Evolutionary conservation across 2,888 invertebrate species (phyloP).

Genomic region (Encarsia formosa): DNA sequence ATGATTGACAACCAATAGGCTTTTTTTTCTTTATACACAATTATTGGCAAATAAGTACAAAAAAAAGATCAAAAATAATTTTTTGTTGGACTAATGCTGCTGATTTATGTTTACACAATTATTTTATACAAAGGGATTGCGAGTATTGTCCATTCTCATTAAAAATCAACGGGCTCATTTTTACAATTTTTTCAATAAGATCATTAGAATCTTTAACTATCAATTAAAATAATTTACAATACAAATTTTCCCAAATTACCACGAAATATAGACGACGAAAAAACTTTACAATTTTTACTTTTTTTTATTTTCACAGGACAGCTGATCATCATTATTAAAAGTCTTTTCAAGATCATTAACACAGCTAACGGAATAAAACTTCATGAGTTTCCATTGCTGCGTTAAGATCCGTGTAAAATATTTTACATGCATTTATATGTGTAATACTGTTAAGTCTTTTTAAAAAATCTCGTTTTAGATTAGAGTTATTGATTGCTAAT

Average conservation of each 20-base stretch:
- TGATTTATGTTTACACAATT: conserved; percentile 29
- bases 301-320: no score
- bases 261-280: conserved; percentile 16
- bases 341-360: conserved; percentile 16
- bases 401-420: conserved; percentile 18
- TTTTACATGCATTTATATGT: conserved; percentile 18
- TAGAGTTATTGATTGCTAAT: conserved; percentile 15
- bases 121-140: conserved; percentile 36
- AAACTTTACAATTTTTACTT: conserved; percentile 14
- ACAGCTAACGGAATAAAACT: conserved; percentile 13
- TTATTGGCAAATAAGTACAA: conserved; percentile 30
- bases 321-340: conserved; percentile 9
- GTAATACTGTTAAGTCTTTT: conserved; percentile 29
- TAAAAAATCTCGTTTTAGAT: conserved; percentile 26
- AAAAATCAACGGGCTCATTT: conserved; percentile 31
- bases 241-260: conserved; percentile 17
- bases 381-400: conserved; percentile 15
- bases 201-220: conserved; percentile 18
- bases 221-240: conserved; percentile 22
- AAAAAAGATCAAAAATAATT: conserved; percentile 26
- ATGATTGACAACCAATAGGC: background rate
- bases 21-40: conserved; percentile 7
- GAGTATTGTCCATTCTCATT: conserved; percentile 45
- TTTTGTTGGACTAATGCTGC: conserved; percentile 17
- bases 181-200: conserved; percentile 19